phyloP scores from a whole-genome alignment of 2,113 vertebrate species.

The Sander vitreus region DNA sequence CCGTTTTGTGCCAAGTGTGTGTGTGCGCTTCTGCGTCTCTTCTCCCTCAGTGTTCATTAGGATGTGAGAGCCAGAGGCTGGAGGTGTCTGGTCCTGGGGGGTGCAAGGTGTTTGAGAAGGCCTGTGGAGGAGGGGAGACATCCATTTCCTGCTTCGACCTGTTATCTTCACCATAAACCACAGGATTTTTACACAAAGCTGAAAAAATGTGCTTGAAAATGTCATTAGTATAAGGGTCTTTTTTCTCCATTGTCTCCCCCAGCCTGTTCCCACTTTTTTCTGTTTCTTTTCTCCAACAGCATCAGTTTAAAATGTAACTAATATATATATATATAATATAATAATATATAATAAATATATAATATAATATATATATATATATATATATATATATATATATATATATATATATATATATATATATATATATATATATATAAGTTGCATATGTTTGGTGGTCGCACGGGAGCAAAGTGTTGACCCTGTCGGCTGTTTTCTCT shows the following conservation, averaged over 20 bases:
- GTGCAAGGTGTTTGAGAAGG: constrained; percentile 78
- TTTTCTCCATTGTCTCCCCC: constrained; percentile 47
- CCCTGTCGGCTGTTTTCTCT: constrained; percentile 84
- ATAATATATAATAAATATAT: too few relatives aligned
- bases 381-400: too few relatives aligned
- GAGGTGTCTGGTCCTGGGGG: constrained; percentile 77
- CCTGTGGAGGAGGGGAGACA: constrained; percentile 54
- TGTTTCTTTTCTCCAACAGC: constrained; percentile 35
- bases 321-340: too few relatives aligned
- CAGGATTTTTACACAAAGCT: constrained; percentile 58
- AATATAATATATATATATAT: too few relatives aligned
- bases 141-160: constrained; percentile 71
- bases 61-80: constrained; percentile 77
- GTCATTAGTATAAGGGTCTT: constrained; percentile 61
- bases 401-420: too few relatives aligned
- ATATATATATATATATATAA: constrained; percentile 26
- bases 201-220: constrained; percentile 63
- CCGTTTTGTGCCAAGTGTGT: constrained; percentile 62
- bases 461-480: constrained; percentile 79
- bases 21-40: constrained; percentile 56
- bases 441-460: constrained; percentile 76
- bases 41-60: constrained; percentile 79
- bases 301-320: constrained; percentile 71
- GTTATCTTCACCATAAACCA: constrained; percentile 72
- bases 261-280: constrained; percentile 38